These are phyloP conservation scores for Porites evermanni DNA, from an alignment of 92 coral and sea anemone genomes.

Conservation along the genomic window DNA sequence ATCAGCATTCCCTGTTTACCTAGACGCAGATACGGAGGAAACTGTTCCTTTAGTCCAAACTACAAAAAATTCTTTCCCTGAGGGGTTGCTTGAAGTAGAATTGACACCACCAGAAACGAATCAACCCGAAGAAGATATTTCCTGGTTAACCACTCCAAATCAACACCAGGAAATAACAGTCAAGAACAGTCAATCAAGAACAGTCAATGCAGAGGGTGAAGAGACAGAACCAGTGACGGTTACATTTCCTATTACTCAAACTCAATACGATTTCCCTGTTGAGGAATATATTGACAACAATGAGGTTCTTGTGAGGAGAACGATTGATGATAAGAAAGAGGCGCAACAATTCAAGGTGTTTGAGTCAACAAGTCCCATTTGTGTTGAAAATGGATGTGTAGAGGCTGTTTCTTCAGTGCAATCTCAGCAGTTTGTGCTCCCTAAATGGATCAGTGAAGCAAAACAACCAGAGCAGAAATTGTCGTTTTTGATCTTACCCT, in stretches of 20 bases:
- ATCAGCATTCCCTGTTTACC: slow-evolving; percentile 20
- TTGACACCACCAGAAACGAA: not conserved
- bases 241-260: slow-evolving; percentile 1
- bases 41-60: slow-evolving; percentile 14
- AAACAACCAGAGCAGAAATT: not conserved
- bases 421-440: not conserved
- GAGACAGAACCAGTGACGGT: slow-evolving; percentile 20
- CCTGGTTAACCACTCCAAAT: not conserved
- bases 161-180: not conserved
- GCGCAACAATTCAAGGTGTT: slow-evolving; percentile 10
- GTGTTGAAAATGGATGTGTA: slow-evolving; percentile 5
- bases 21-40: slow-evolving; percentile 11
- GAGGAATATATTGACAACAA: slow-evolving; percentile 66
- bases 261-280: slow-evolving; percentile 11
- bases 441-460: not conserved
- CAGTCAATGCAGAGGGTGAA: slow-evolving; percentile 31
- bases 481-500: not conserved
- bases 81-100: slow-evolving; percentile 18
- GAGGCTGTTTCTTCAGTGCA: slow-evolving; percentile 11
- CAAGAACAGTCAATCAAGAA: slow-evolving; percentile 60
- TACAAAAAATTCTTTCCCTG: not conserved
- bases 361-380: slow-evolving; percentile 28
- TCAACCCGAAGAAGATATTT: not conserved
- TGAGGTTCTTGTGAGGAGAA: slow-evolving; percentile 22
- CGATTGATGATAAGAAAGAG: slow-evolving; percentile 33